Evolutionary conservation across 1,140 invertebrate species (phyloP), one percentile per base, ranked within the genome.

Genomic region (Batillaria attramentaria): DNA sequence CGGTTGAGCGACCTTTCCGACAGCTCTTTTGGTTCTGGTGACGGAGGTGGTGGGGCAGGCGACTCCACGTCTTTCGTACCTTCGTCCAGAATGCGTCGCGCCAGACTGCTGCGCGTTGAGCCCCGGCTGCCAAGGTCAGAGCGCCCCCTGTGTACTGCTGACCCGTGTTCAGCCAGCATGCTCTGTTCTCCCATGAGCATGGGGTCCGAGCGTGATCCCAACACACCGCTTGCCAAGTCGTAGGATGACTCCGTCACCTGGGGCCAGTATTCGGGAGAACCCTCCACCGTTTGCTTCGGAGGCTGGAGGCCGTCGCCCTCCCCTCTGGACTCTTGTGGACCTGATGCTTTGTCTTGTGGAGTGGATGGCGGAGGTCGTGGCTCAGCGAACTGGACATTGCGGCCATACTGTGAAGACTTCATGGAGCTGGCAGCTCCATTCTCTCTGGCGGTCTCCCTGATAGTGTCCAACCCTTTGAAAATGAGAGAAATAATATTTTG

Each of bases 11-110:
- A 28, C 70, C 62, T 20, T 72, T 76, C 54, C 46, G 68, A 28
- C 16, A 76, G 39, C n/a, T 69, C 66, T 42, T 65, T 79, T 13
- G 81, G 74, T 46, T 88, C 87, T 0, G 87, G 87, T 0, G 87
- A 88, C 10, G 87, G 87, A 35, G 87, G 87, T 3, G 87, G 86
- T 13, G 87, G 87, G 0, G 87, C 87, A 43, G 83, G 81, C 16
- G 66, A 79, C 75, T 84, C 85, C 20, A 57, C 46, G n/a, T n/a
- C n/a, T 31, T 57, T 80, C 18, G 5, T 37, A 4, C 54, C 57
- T 54, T 78, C 77, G 46, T 76, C 79, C 73, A 78, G 35, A 37
- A 79, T 69, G 31, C 41, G 57, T 20, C 72, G 57, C 18, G 72
- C 79, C 33, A 72, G 24, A 37, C 37, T 66, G 50, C 31, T 81